Evolutionary conservation across 2,113 vertebrate species (phyloP), one percentile per base, ranked within the genome.

Genomic region (Dunckerocampus dactyliophorus): DNA sequence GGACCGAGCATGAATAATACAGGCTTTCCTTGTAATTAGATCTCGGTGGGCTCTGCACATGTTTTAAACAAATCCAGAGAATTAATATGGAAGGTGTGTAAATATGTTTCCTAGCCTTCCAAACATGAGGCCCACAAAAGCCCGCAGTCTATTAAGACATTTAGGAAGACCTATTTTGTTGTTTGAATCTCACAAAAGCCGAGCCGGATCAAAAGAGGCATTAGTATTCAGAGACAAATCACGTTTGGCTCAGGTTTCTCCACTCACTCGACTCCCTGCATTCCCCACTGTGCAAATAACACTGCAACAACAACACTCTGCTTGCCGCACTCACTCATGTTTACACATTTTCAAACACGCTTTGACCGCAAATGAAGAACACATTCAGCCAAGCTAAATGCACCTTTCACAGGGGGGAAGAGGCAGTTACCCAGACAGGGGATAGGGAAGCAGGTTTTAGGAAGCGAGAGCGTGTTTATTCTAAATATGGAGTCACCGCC

Each of bases 221-320:
- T 87, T 86, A 87, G 81, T 82, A 85, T 89, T 82, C 80, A 78
- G 67, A 87, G 79, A 87, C 84, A 87, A 86, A 86, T 84, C 82
- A 79, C 79, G 83, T 86, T 89, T 87, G 85, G 84, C 84, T 83
- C 78, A 80, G 80, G 77, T 81, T 85, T 71, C 77, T 80, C 80
- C 80, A 48, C 70, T 75, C 81, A 70, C 78, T 81, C 81, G 65
- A 78, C 76, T 80, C 82, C 75, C 72, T 76, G 82, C 75, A 74
- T 79, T 84, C 77, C 84, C 81, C 65, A 80, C 82, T 83, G 82
- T 85, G 84, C 74, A 83, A 81, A 76, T 77, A 87, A 84, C 82
- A 75, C 67, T 8, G 28, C 80, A 79, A 81, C 77, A 80, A 81
- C 78, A 84, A 85, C 82, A 80, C 80, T 85, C 39, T 76, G 77